Base-by-base conservation (phyloP, 2,113 vertebrate species). In the Collichthys lucidus region DNA sequence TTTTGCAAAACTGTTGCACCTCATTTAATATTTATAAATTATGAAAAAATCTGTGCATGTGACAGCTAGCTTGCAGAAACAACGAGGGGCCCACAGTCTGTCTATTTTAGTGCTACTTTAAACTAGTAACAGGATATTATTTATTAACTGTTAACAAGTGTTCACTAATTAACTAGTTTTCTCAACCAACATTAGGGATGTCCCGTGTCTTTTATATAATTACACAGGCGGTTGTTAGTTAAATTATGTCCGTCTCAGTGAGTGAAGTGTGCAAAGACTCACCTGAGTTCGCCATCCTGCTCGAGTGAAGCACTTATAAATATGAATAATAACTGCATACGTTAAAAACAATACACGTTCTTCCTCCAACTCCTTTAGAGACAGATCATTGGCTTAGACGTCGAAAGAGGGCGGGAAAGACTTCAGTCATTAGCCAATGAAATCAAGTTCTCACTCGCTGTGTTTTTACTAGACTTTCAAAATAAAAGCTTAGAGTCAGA, bases 241-340 rank as follows among this genome's bases (percentile, higher is more conserved):
- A 57, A 74, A n/a, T n/a, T 0, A 19, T 14, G 17, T 7, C 1
- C 42, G 4, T 31, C 9, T 19, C 4, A 29, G 8, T 26, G 2
- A 49, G 24, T 17, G 15, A 53, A 56, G 14, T 15, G 0, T 10
- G 26, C 15, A 50, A 6, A 12, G 0, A 59, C 88, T 90, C 65
- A 94, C 93, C 83, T 90, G 81, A 2, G 19, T 3, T 72, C 5
- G 73, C 80, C 92, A 92, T 92, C n/a, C 26, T 59, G 12, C 8
- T 22, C 35, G 1, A 2, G 4, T 15, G 44, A 22, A 61, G n/a
- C 1, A n/a, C 31, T 56, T 8, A 19, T 19, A 10, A 26, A 16
- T 16, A 46, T 15, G n/a, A 71, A 20, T 2, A 11, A 0, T 31
- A 4, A 11, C 20, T 1, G 4, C 8, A 19, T 2, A 46, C n/a